Evolutionary conservation across 2,888 invertebrate species (phyloP), one percentile per base, ranked within the genome.

Genomic region (Hymenopus coronatus): DNA sequence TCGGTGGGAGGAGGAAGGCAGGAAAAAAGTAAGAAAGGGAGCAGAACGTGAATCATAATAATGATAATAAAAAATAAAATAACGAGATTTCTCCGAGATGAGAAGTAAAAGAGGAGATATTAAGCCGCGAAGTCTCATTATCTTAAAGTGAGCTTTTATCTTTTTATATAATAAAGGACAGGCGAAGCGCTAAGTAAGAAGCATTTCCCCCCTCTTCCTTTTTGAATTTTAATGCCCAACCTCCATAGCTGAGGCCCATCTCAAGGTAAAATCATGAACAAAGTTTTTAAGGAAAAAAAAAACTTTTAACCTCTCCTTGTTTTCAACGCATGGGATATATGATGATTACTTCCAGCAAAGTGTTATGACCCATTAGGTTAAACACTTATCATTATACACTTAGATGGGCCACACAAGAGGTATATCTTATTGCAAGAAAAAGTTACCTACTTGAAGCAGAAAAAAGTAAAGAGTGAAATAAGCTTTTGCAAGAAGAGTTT

Each of bases 121-220:
- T 90, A 89, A 90, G 90, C 89, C 89, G 89, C 90, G 90, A 89
- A 89, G 86, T 90, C 89, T 88, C 88, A 90, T 90, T 90, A 90
- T 89, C 85, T 89, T 90, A 88, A 90, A 90, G 86, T 88, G 90
- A 82, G 86, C 89, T 88, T 90, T 89, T 90, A 89, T 89, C 85
- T 89, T 90, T 90, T 90, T 90, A 40, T 87, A 85, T 89, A 86
- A 89, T 89, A 87, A 90, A 40, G 87, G 85, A 88, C 90, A 88
- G 89, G 86, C 83, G 90, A 33, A 33, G 82, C 82, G 87, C 87
- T 82, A 87, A 87, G 82, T 87, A 82, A 87, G 46, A n/a, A 40
- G 46, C 46, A 40, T 30, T 28, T 33, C 30, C n/a, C 27, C 28
- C 27, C 30, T 27, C 25, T 28, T 28, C 28, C 33, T 70, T 28